Evolutionary conservation across 1,140 invertebrate species (phyloP).

Genomic region (Bombus waltoni): DNA sequence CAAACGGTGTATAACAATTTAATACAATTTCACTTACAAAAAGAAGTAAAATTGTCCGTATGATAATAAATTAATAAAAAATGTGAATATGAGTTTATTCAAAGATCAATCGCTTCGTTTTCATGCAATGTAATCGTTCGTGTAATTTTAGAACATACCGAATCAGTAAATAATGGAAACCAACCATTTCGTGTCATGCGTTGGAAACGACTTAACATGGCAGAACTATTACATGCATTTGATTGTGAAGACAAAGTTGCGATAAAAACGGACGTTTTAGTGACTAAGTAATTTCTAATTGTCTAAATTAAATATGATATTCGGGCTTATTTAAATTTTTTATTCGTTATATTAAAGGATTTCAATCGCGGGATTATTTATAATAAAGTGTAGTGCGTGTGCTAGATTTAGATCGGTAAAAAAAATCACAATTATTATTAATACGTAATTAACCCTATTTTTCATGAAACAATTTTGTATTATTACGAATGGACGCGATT

Average conservation of each 20-base stretch:
- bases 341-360: background rate
- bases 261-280: slow-evolving; percentile 1
- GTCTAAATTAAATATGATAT: background rate
- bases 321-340: background rate
- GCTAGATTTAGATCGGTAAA: slow-evolving; percentile 5
- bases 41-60: too few species aligned
- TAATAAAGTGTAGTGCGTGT: slow-evolving; percentile 1
- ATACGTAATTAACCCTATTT: slow-evolving; percentile 42
- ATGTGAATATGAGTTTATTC: background rate
- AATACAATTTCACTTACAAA: background rate
- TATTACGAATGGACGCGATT: slow-evolving; percentile 34
- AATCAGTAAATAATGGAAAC: background rate
- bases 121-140: too few species aligned
- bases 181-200: slow-evolving; percentile 1
- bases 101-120: background rate
- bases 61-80: background rate
- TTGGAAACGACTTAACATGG: slow-evolving; percentile 36
- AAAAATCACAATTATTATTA: background rate
- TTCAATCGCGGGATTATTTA: background rate
- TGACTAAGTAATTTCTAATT: slow-evolving; percentile 5
- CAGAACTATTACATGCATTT: slow-evolving; percentile 26
- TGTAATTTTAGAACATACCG: background rate
- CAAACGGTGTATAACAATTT: background rate
- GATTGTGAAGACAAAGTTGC: background rate
- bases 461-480: slow-evolving; percentile 14